These are phyloP conservation scores for Tenthredo amoena DNA, from an alignment of 2,888 invertebrate genomes.

Conservation along the genomic window DNA sequence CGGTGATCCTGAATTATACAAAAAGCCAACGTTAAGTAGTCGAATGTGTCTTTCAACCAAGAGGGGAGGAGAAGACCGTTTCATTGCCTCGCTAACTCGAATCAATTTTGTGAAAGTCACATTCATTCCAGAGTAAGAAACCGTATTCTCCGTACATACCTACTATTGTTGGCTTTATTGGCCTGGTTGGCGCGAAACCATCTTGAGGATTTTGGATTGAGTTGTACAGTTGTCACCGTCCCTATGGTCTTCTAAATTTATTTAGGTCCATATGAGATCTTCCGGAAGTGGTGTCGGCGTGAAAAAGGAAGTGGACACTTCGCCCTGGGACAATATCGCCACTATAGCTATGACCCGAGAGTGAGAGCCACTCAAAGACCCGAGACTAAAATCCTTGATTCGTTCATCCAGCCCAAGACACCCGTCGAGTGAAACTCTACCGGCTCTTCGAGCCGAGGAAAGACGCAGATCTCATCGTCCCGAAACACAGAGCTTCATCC, in stretches of 20 bases:
- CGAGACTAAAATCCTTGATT: neutral
- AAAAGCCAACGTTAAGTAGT: neutral
- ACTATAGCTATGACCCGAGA: neutral
- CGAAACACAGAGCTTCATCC: neutral
- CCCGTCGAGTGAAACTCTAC: neutral
- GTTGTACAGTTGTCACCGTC: neutral
- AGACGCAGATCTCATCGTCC: constrained; percentile 13
- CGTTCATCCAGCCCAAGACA: constrained; percentile 6
- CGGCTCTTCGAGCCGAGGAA: neutral
- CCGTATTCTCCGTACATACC: neutral
- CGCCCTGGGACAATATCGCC: neutral
- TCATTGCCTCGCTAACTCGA: neutral
- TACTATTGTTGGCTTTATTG: neutral
- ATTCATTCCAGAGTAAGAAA: neutral
- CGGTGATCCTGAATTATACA: neutral
- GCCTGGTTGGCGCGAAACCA: neutral
- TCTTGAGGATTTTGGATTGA: neutral
- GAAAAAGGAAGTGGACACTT: neutral
- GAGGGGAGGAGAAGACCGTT: neutral
- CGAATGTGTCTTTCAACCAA: neutral
- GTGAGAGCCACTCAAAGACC: constrained; percentile 9
- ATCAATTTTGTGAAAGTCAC: neutral
- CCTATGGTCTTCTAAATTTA: neutral
- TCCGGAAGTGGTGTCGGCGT: neutral
- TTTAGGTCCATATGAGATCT: constrained; percentile 8